Conservation (phyloP, 2,797 vertebrate species). For the Antrozous pallidus region DNA sequence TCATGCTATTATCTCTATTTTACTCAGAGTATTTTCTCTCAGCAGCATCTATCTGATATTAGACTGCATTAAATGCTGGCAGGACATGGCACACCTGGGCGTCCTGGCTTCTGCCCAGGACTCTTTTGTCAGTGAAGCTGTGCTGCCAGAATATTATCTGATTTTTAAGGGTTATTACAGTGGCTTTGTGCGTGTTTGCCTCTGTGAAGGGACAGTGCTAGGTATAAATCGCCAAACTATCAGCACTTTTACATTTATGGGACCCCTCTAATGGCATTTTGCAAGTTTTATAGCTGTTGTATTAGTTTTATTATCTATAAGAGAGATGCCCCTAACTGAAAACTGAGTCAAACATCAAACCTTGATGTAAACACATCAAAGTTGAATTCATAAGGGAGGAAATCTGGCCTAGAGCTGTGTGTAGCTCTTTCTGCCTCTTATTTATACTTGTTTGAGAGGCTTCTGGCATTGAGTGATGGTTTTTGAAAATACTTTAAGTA, state of each 20-base stretch:
- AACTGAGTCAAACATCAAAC: slow-evolving; percentile 63
- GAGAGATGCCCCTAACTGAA: slow-evolving; percentile 65
- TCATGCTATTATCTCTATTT: slow-evolving; percentile 83
- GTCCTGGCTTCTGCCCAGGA: slow-evolving; percentile 82
- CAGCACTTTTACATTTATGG: slow-evolving; percentile 69
- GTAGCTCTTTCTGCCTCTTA: slow-evolving; percentile 51
- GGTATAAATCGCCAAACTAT: slow-evolving; percentile 79
- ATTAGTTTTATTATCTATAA: slow-evolving; percentile 75
- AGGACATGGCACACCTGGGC: slow-evolving; percentile 83
- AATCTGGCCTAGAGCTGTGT: slow-evolving; percentile 64
- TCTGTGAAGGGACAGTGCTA: slow-evolving; percentile 71
- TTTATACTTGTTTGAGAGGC: slow-evolving; percentile 39
- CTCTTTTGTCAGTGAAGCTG: slow-evolving; percentile 81
- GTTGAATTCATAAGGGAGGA: slow-evolving; percentile 57
- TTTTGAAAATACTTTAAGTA: slow-evolving; percentile 40
- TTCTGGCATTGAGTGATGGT: not conserved
- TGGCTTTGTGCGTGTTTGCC: slow-evolving; percentile 75
- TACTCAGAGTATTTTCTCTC: slow-evolving; percentile 81
- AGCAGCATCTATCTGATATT: slow-evolving; percentile 81
- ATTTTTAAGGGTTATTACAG: slow-evolving; percentile 82
- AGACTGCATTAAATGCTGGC: slow-evolving; percentile 82
- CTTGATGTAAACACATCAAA: slow-evolving; percentile 56
- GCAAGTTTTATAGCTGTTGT: slow-evolving; percentile 76
- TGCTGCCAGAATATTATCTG: slow-evolving; percentile 83
- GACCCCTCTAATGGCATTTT: slow-evolving; percentile 67